Evolutionary conservation across 1,140 invertebrate species (phyloP), one percentile per base, ranked within the genome.

Genomic region (Heliconius himera): DNA sequence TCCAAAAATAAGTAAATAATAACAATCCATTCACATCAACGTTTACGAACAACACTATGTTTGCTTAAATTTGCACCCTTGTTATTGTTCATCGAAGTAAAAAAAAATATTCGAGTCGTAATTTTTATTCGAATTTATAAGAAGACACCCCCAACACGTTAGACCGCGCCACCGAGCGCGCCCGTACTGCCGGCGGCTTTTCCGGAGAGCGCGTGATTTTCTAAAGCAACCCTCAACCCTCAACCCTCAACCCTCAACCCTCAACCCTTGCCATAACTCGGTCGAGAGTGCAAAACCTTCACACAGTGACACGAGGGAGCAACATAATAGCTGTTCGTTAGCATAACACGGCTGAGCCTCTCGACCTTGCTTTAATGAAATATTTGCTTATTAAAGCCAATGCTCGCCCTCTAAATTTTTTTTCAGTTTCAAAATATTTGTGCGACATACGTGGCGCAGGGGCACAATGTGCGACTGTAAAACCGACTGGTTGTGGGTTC

Each of bases 221-320:
- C 90, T 88, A 88, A 89, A 91, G 87, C 91, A 91, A 88, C 91
- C 89, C 85, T 85, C 91, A 91, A 88, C n/a, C n/a, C n/a, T n/a
- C n/a, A n/a, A n/a, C n/a, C n/a, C n/a, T n/a, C n/a, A n/a, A n/a
- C 91, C 89, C 85, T 85, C 91, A 91, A 88, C 92, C 89, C 85
- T 85, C 91, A 91, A 88, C 92, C 89, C 88, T 86, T 81, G 83
- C 82, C 80, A 85, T 89, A 91, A 92, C 89, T 92, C 91, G 91
- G 91, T 93, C 91, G 91, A 90, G 89, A 90, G 91, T 90, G 90
- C 88, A 86, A 89, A 93, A 93, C 93, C 93, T 93, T 94, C 90
- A 93, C 93, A 94, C 91, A 92, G 89, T 94, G 91, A 94, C 91
- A 92, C 90, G 86, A 85, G 88, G 87, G 87, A 86, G 87, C 85